Evolutionary conservation across 2,888 invertebrate species (phyloP), one percentile per base, ranked within the genome.

Genomic region (Chelonus formosanus): DNA sequence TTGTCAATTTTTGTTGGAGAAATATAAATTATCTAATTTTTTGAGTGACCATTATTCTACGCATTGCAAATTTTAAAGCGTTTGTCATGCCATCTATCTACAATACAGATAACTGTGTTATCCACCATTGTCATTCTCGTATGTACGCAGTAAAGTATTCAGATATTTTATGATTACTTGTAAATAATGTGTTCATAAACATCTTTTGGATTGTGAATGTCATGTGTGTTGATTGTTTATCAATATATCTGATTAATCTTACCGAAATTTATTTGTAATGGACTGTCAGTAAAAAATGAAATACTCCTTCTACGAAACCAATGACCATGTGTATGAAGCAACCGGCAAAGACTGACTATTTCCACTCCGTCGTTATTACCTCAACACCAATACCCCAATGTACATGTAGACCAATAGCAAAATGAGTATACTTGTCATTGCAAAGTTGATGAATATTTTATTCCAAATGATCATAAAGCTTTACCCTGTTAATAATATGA

Each of bases 71-170:
- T 5, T n/a, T 8, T 48, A 3, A 4, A 48, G 20, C n/a, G 10
- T 4, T 52, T 6, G 52, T 7, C 8, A 31, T 60, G 70, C 67
- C 70, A 70, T 67, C 70, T 64, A 35, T 3, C 59, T 65, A 47
- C 31, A 48, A 31, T 45, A 45, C 55, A 8, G 4, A n/a, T n/a
- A 58, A 71, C n/a, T 35, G n/a, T 20, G 7, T 44, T 52, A 10
- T 65, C 52, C 61, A 54, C 63, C 67, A 67, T 67, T 52, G 43
- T 32, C 45, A 64, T 59, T 31, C 45, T 34, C 50, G 10, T 5
- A 6, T n/a, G 45, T 10, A 50, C 32, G 57, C 48, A 48, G 6
- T 48, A 10, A 6, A 48, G 10, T 10, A 6, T 20, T 20, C 20
- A 20, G 20, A 20, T 20, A 20, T 20, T 20, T 20, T 20, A 20